Evolutionary conservation across 2,888 invertebrate species (phyloP).

Genomic region (Phrixothrix hirtus): DNA sequence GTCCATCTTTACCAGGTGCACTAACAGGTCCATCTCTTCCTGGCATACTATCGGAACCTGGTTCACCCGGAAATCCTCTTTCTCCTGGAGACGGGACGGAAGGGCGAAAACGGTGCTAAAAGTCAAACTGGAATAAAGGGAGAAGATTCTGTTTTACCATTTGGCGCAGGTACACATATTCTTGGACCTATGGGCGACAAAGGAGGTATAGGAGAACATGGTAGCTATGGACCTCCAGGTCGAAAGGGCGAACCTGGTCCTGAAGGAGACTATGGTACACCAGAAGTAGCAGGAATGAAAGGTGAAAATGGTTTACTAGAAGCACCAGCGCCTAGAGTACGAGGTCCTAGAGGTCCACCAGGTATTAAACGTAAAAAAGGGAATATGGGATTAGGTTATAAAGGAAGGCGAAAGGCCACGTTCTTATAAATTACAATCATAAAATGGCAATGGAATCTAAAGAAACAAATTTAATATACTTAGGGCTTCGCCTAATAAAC

Average conservation of each 20-base stretch:
- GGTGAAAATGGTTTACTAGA: slow-evolving; percentile 91
- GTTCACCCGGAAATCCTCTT: slow-evolving; percentile 68
- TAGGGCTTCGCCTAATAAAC: no score
- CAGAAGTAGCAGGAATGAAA: slow-evolving; percentile 68
- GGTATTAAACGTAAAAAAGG: no score
- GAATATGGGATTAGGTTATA: no score
- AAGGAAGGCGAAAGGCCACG: no score
- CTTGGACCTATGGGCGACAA: slow-evolving; percentile 58
- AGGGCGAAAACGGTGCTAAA: slow-evolving; percentile 68
- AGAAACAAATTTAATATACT: no score
- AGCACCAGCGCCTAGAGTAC: slow-evolving; percentile 78
- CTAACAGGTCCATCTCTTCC: slow-evolving; percentile 70
- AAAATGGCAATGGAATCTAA: no score
- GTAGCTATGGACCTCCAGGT: slow-evolving; percentile 65
- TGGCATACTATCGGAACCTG: slow-evolving; percentile 67
- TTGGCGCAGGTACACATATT: slow-evolving; percentile 42
- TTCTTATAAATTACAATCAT: no score
- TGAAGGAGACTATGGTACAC: slow-evolving; percentile 70
- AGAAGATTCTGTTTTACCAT: slow-evolving; percentile 54
- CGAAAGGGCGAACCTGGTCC: slow-evolving; percentile 72
- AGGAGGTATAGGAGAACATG: slow-evolving; percentile 66
- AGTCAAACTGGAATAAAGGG: slow-evolving; percentile 66
- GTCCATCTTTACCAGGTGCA: slow-evolving; percentile 62
- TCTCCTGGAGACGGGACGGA: slow-evolving; percentile 69
- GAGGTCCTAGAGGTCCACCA: slow-evolving; percentile 60